These are phyloP conservation scores for Haplochromis burtoni DNA, from an alignment of 2,113 vertebrate species.

Conservation along the genomic window DNA sequence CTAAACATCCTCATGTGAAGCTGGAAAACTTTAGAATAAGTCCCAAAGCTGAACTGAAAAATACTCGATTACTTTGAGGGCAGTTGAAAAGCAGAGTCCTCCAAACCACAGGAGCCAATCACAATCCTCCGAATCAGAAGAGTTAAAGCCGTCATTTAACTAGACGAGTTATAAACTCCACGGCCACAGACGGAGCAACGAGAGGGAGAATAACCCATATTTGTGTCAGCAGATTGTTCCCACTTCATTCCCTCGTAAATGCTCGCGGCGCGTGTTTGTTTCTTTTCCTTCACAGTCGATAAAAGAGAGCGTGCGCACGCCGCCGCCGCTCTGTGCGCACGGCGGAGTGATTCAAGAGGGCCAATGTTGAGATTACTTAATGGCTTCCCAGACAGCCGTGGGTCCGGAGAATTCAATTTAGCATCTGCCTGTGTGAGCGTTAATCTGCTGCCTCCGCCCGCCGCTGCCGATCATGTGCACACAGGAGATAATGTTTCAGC, in stretches of 20 bases:
- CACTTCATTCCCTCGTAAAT: neutral
- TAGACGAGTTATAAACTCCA: accelerated
- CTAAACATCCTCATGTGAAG: neutral
- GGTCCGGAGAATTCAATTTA: conserved; percentile 87
- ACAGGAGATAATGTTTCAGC: conserved; percentile 90
- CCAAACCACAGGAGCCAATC: neutral
- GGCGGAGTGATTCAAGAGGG: conserved; percentile 82
- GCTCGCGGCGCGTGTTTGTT: neutral
- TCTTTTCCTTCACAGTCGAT: neutral
- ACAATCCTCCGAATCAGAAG: neutral
- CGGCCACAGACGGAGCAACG: neutral
- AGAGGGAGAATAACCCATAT: neutral
- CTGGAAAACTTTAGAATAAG: neutral
- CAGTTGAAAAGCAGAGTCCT: neutral
- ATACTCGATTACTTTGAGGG: neutral
- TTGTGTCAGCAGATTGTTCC: neutral
- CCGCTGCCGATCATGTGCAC: conserved; percentile 80
- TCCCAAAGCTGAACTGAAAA: neutral
- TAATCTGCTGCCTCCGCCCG: conserved; percentile 65
- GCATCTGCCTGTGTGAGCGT: conserved; percentile 81
- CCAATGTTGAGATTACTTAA: conserved; percentile 91
- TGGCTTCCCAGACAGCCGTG: conserved; percentile 87
- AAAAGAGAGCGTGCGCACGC: neutral
- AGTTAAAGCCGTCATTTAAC: neutral
- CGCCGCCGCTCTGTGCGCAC: neutral